Base-by-base conservation (phyloP, 1,140 invertebrate genomes). In the Matsumurasca onukii region DNA sequence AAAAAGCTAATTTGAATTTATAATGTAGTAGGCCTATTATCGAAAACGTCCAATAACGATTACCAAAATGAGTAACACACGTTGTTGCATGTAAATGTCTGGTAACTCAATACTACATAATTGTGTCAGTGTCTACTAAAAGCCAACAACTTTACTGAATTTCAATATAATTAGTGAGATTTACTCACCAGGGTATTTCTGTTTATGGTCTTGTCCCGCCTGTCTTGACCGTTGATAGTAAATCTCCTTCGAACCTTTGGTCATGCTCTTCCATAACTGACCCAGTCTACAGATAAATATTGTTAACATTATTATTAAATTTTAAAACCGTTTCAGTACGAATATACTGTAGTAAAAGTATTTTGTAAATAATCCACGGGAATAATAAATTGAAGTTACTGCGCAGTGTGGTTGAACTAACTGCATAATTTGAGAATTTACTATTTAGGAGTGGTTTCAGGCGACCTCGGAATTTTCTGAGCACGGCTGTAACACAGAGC, bases 231-330 rank as follows among this genome's bases (percentile, higher is more conserved):
- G 72, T 31, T 74, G 69, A 72, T 82, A 84, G 73, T 82, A 85
- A 29, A 59, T 72, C 30, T 78, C 76, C 74, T 83, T 84, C 0
- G 75, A 73, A 64, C 79, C 75, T 22, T 73, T 69, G 3, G 73
- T 68, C 66, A 84, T 70, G 49, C 76, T 77, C 74, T 81, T 82
- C 84, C 84, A 85, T 76, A 83, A 79, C 31, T 78, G 76, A 29
- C 83, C 82, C 24, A 85, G 73, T 49, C 80, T 65, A 45, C 24
- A 65, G 29, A 17, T 2, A 25, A 59, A 59, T 59, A 69, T 52
- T 63, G 20, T 3, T 2, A 15, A 24, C 13, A 9, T 13, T 34
- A 12, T 34, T 64, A 1, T 3, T 2, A 9, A 34, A 2, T 31
- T 12, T 27, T 24, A 51, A 5, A 31, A 17, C 48, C 20, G 51